Evolutionary conservation across 2,888 invertebrate species (phyloP).

Genomic region (Cerceris ruficornis): DNA sequence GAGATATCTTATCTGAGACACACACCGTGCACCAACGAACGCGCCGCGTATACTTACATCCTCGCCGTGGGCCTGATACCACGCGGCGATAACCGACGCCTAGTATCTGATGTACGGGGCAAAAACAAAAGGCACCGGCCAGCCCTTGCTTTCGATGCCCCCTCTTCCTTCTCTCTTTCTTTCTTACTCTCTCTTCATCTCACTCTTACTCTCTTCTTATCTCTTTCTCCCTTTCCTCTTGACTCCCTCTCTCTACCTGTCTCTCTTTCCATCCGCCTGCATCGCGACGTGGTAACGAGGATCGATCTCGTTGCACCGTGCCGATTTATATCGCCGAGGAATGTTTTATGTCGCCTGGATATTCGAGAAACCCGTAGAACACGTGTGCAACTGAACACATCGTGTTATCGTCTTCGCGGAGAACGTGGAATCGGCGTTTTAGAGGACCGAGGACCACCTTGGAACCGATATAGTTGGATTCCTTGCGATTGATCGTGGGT

Average conservation of each 20-base stretch:
- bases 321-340: conserved; percentile 61
- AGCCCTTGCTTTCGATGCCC: conserved; percentile 7
- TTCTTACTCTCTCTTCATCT: conserved; percentile 49
- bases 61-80: conserved; percentile 77
- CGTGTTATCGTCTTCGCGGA: conserved; percentile 47
- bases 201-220: conserved; percentile 45
- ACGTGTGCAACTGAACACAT: conserved; percentile 36
- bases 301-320: conserved; percentile 68
- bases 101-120: conserved; percentile 77
- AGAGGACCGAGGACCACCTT: conserved; percentile 52
- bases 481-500: conserved; percentile 41
- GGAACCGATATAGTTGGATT: conserved; percentile 29
- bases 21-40: conserved; percentile 64
- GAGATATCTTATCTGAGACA: conserved; percentile 80
- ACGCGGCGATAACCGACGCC: conserved; percentile 74
- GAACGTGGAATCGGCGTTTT: conserved; percentile 20
- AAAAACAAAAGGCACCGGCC: conserved; percentile 75
- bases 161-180: conserved; percentile 26
- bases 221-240: conserved; percentile 18
- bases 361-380: conserved; percentile 51
- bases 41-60: conserved; percentile 72
- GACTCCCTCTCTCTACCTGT: conserved; percentile 44
- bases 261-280: conserved; percentile 20
- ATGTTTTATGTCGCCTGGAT: conserved; percentile 57
- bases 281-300: conserved; percentile 65